Evolutionary conservation across 2,888 invertebrate species (phyloP), one percentile per base, ranked within the genome.

Genomic region (Drosophila demipolita): DNA sequence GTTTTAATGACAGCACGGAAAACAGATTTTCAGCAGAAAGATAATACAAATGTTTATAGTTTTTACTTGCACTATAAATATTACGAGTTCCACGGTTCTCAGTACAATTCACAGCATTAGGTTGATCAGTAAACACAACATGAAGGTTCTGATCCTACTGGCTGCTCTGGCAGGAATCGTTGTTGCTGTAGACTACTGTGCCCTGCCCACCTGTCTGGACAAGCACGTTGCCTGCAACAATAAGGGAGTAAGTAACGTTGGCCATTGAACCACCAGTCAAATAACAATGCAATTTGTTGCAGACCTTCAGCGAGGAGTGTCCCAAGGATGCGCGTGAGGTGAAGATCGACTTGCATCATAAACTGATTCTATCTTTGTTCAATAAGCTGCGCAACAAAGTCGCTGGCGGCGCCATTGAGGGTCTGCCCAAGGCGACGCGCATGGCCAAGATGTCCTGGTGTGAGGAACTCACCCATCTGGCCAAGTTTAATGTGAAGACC

Each of bases 391-490:
- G 85, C 1, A 85, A 85, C 66, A 85, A 80, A 7, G 70, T 88
- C 1, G 85, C 85, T 17, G 80, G 86, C 1, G 85, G 85, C 4
- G 9, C 1, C 1, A 38, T 76, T 8, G 71, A 83, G 8, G 52
- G 58, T 5, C 54, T 83, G 1, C 88, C 85, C 11, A 85, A 78
- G 32, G 88, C 88, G 1, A 20, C 72, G 4, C 89, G 85, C 7
- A 89, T 87, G 89, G 87, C 87, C 12, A 83, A 89, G 57, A 88
- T 88, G 85, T 71, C 74, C 40, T 87, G 89, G 87, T 79, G 80
- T 59, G 73, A 82, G 20, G 83, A 89, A 42, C 78, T 89, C 11
- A 48, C 88, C 26, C 64, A 78, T 7, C 26, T 88, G 60, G 89
- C 88, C 1, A 48, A 69, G 0, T 64, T 73, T 8, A 88, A 89